Percentiles rank a stretch among this genome's conserved stretches.
Conservation (phyloP, 2,797 vertebrate genomes). For the Fringilla coelebs region DNA sequence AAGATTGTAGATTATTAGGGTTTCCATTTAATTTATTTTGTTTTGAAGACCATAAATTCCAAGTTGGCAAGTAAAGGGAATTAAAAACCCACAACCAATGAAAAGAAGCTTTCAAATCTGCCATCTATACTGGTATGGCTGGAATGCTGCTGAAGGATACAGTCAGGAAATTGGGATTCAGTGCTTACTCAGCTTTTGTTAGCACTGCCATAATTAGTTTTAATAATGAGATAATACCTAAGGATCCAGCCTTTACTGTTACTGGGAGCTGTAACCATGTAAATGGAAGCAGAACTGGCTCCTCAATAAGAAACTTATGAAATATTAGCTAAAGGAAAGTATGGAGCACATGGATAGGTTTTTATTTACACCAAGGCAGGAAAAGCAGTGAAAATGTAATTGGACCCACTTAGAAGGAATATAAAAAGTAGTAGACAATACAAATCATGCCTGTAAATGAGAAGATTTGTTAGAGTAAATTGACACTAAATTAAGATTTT, state of each 20-base stretch:
- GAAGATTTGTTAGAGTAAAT: not conserved
- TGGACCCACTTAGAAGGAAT: not conserved
- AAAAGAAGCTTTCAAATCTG: not conserved
- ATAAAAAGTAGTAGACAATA: not conserved
- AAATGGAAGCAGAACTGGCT: not conserved
- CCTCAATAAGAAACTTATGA: not conserved
- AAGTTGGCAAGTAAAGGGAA: constrained; percentile 1
- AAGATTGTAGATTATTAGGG: not conserved
- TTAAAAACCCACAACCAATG: not conserved
- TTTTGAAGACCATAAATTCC: not conserved
- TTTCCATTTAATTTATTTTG: not conserved
- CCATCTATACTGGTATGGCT: not conserved
- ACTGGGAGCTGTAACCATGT: not conserved
- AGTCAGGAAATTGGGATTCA: not conserved
- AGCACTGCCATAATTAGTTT: not conserved
- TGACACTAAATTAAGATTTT: not conserved
- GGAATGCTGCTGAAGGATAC: not conserved
- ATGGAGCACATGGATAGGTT: not conserved
- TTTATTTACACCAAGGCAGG: not conserved
- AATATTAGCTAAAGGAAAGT: not conserved
- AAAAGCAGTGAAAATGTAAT: not conserved
- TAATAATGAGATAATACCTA: constrained; percentile 10
- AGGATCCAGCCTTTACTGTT: not conserved
- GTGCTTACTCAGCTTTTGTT: constrained; percentile 1
- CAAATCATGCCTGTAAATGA: not conserved